These are phyloP conservation scores for Ectobius pallidus DNA, from an alignment of 2,888 invertebrate species.

Conservation along the genomic window DNA sequence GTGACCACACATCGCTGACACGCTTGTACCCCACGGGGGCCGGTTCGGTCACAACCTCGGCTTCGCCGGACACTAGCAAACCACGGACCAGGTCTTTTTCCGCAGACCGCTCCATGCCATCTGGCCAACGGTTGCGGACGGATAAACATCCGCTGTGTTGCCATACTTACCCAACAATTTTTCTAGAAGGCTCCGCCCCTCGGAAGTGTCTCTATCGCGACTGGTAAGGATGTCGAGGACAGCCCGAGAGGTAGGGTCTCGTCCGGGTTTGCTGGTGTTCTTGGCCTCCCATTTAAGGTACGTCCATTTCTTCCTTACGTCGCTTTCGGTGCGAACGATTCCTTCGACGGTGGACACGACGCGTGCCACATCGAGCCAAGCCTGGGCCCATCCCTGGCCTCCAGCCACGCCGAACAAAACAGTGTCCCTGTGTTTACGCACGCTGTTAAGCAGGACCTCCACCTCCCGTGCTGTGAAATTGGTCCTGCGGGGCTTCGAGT, in stretches of 20 bases:
- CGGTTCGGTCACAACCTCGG: neutral
- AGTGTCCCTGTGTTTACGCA: conserved; percentile 46
- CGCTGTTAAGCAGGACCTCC: conserved; percentile 47
- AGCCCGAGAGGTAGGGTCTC: conserved; percentile 48
- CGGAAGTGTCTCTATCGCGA: neutral
- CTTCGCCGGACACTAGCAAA: neutral
- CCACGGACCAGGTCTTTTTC: neutral
- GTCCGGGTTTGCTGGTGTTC: conserved; percentile 49
- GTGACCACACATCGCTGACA: neutral
- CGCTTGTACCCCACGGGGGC: neutral
- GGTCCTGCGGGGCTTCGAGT: conserved; percentile 47
- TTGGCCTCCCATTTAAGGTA: conserved; percentile 50
- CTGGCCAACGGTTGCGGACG: neutral
- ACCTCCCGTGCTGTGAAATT: conserved; percentile 49
- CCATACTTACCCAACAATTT: conserved; percentile 15
- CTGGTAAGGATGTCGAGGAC: conserved; percentile 47
- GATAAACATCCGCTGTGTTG: neutral
- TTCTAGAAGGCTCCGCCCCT: neutral
- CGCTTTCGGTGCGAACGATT: conserved; percentile 47
- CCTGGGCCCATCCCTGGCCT: conserved; percentile 48
- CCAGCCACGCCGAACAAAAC: conserved; percentile 49
- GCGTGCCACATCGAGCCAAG: conserved; percentile 48
- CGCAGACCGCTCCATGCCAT: neutral
- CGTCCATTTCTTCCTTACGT: conserved; percentile 49
- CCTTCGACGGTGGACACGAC: conserved; percentile 48